Evolutionary conservation across 2,113 vertebrate genomes (phyloP).

Genomic region (Laterallus jamaicensis): DNA sequence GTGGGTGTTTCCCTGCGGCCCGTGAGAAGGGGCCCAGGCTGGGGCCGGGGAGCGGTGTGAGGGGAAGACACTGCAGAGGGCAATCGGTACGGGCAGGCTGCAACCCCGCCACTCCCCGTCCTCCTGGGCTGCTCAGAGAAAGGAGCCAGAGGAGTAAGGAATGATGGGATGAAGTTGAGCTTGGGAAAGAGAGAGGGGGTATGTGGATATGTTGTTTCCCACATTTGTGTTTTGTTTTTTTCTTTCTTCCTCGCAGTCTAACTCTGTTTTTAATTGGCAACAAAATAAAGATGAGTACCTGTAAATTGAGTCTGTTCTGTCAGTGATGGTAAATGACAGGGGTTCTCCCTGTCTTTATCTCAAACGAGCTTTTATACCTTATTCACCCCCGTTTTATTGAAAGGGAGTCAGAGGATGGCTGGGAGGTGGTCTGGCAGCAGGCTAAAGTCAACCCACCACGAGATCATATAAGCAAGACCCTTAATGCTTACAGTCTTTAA

Average conservation of each 20-base stretch:
- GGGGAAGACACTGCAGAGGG: too few relatives aligned
- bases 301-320: background rate
- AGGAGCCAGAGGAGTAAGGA: rapidly evolving
- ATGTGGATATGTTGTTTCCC: background rate
- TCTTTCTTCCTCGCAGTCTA: background rate
- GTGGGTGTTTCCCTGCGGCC: too few relatives aligned
- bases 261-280: background rate
- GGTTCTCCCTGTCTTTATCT: background rate
- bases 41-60: rapidly evolving
- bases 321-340: rapidly evolving
- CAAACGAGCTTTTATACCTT: background rate
- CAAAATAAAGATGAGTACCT: background rate
- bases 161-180: background rate
- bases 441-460: background rate
- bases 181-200: background rate
- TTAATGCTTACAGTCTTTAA: background rate
- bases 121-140: rapidly evolving
- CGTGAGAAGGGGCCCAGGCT: background rate
- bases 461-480: background rate
- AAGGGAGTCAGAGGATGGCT: background rate
- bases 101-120: rapidly evolving
- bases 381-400: background rate
- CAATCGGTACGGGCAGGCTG: rapidly evolving
- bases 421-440: background rate
- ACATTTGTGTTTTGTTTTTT: background rate